A percentile compares a stretch with the other conserved stretches of the same genome.
phyloP scores from a whole-genome alignment of 2,797 vertebrate genomes.

The Carapus acus region DNA sequence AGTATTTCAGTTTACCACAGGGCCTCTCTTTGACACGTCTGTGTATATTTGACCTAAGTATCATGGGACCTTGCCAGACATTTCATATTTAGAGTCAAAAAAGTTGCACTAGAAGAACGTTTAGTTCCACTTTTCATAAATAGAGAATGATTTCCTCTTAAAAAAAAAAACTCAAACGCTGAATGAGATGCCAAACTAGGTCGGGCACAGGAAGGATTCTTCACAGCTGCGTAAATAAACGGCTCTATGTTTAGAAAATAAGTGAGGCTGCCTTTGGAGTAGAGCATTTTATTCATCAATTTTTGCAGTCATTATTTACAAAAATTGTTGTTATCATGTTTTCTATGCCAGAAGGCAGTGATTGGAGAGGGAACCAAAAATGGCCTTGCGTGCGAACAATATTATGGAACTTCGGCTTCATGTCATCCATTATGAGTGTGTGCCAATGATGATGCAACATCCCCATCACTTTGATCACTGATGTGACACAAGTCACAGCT shows the following conservation, averaged over 20 bases:
- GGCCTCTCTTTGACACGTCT: conserved; percentile 1
- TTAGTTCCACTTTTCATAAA: conserved; percentile 46
- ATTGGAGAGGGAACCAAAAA: not conserved
- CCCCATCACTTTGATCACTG: not conserved
- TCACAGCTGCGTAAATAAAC: not conserved
- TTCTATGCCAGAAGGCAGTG: not conserved
- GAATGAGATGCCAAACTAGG: conserved; percentile 35
- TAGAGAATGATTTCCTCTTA: conserved; percentile 47
- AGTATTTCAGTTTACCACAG: not conserved
- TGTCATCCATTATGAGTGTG: conserved; percentile 36
- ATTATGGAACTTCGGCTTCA: conserved; percentile 9
- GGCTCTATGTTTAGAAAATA: not conserved
- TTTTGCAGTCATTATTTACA: not conserved
- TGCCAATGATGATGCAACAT: conserved; percentile 32
- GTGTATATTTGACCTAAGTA: conserved; percentile 25
- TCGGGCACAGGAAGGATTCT: conserved; percentile 11
- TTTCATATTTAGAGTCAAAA: conserved; percentile 30
- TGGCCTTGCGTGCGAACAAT: not conserved
- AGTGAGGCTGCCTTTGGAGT: not conserved
- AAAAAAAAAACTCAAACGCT: too few relatives aligned
- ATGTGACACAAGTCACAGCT: conserved; percentile 19
- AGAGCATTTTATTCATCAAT: too few relatives aligned
- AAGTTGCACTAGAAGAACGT: conserved; percentile 17
- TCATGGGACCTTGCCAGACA: conserved; percentile 52
- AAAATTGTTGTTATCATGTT: not conserved